Conservation (phyloP, 2,113 vertebrate species). For the Cynocephalus volans region DNA sequence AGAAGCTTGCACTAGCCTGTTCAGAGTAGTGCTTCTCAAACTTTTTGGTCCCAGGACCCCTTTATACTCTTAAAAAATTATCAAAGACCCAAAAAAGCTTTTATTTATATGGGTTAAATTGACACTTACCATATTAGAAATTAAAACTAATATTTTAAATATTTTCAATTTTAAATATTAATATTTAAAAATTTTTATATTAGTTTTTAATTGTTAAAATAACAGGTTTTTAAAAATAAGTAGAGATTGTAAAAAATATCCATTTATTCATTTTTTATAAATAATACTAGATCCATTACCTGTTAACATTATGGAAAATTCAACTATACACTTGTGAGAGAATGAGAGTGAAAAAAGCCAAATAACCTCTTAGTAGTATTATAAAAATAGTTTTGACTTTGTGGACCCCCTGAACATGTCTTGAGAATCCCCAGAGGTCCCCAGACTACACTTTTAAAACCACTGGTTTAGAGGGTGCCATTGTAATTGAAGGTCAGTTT, state of each 20-base stretch:
- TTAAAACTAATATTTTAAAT: constrained; percentile 37
- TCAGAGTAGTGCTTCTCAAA: constrained; percentile 18
- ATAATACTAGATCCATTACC: background rate
- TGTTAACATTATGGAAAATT: constrained; percentile 57
- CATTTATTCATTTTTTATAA: constrained; percentile 23
- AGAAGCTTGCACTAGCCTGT: background rate
- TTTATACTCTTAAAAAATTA: constrained; percentile 29
- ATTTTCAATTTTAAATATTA: too few relatives aligned
- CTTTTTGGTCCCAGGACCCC: background rate
- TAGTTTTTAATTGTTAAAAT: background rate
- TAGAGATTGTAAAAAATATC: constrained; percentile 1
- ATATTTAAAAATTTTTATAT: too few relatives aligned
- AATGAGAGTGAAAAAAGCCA: constrained; percentile 56
- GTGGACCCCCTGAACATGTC: background rate
- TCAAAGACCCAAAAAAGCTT: constrained; percentile 37
- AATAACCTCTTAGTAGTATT: constrained; percentile 12
- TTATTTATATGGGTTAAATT: constrained; percentile 44
- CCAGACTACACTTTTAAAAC: constrained; percentile 28
- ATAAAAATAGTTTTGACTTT: constrained; percentile 33
- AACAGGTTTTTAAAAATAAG: background rate
- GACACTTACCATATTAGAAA: constrained; percentile 52
- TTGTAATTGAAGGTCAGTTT: constrained; percentile 43
- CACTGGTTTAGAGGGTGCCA: background rate
- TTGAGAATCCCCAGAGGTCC: background rate
- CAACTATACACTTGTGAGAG: background rate